phyloP scores from a whole-genome alignment of 2,113 vertebrate genomes.

The Mormoops blainvillei region DNA sequence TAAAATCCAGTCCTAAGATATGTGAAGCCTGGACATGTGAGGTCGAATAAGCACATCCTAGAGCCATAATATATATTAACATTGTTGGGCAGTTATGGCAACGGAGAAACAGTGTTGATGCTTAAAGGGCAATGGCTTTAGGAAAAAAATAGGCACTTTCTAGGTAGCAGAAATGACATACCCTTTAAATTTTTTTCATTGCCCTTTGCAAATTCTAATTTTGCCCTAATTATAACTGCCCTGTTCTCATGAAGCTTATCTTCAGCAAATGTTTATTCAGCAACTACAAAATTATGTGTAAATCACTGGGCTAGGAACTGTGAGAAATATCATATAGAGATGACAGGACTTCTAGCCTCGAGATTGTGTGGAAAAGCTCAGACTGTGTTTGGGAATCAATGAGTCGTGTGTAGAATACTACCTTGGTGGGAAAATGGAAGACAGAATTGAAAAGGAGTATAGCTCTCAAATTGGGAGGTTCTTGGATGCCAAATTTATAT shows the following conservation, averaged over 20 bases:
- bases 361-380: background rate
- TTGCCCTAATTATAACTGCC: background rate
- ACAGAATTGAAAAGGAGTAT: background rate
- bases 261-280: background rate
- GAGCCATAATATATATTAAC: background rate
- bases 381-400: background rate
- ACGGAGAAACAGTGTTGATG: background rate
- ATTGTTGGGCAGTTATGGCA: conserved; percentile 4
- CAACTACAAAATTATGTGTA: background rate
- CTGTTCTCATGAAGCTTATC: background rate
- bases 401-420: background rate
- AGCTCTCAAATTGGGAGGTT: background rate
- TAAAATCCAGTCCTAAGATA: background rate
- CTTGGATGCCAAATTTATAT: background rate
- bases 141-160: background rate
- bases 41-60: conserved; percentile 2
- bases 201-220: background rate
- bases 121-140: background rate
- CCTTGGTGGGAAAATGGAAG: background rate
- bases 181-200: background rate
- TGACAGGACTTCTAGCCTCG: background rate
- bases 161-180: background rate
- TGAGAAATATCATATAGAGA: background rate
- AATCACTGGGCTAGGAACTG: background rate
- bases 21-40: background rate